These are phyloP conservation scores for Menidia beryllina DNA, from an alignment of 2,113 vertebrate genomes.

Conservation along the genomic window DNA sequence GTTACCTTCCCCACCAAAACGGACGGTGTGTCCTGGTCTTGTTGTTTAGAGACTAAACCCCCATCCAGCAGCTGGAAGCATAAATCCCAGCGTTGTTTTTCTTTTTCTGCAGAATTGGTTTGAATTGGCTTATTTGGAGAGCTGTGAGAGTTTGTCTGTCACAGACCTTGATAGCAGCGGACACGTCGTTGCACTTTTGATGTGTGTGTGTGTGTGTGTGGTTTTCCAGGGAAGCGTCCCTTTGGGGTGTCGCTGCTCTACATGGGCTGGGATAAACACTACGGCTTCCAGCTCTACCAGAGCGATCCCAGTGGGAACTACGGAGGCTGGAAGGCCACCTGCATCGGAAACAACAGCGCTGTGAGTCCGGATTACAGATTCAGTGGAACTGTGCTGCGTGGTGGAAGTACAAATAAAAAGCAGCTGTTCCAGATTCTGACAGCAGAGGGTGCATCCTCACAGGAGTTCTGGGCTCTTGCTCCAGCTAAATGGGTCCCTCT, in stretches of 20 bases:
- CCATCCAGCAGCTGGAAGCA: too few species aligned
- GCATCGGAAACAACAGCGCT: slow-evolving; percentile 98
- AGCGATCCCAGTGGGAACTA: slow-evolving; percentile 99
- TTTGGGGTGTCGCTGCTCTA: slow-evolving; percentile 98
- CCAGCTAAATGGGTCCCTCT: slow-evolving; percentile 15
- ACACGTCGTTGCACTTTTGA: too few species aligned
- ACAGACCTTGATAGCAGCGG: too few species aligned
- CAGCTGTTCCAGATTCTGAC: slow-evolving; percentile 3
- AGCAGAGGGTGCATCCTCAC: slow-evolving; percentile 29
- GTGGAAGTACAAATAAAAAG: too few species aligned
- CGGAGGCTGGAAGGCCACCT: slow-evolving; percentile 98
- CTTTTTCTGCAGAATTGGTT: too few species aligned
- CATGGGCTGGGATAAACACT: slow-evolving; percentile 99
- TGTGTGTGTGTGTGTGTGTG: background rate
- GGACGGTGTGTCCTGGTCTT: too few species aligned
- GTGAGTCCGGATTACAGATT: slow-evolving; percentile 89
- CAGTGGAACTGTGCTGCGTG: too few species aligned
- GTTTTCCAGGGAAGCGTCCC: slow-evolving; percentile 91
- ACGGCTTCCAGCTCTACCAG: slow-evolving; percentile 98
- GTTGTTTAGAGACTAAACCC: too few species aligned
- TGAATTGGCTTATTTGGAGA: too few species aligned
- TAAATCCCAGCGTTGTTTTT: too few species aligned
- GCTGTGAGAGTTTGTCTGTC: too few species aligned
- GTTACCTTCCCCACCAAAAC: too few species aligned
- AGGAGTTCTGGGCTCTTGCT: background rate